A percentile compares a stretch with the other conserved stretches of the same genome.
Conservation (phyloP, 2,113 vertebrate species). For the Toxostoma redivivum region DNA sequence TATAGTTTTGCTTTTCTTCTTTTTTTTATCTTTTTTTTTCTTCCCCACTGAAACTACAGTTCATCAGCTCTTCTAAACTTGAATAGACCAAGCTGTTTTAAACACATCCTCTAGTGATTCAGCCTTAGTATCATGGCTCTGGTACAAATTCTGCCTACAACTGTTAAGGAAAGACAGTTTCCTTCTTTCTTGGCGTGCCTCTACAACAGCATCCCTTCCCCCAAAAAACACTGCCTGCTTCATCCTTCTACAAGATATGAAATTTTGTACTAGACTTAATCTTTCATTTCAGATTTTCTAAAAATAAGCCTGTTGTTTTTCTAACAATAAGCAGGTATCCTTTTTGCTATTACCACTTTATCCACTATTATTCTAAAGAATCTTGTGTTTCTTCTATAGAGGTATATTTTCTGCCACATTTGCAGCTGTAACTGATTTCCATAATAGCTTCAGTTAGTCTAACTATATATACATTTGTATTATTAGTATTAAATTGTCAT, state of each 20-base stretch:
- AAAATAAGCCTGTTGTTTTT: not conserved
- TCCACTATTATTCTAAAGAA: not conserved
- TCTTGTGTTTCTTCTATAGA: not conserved
- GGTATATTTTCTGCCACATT: not conserved
- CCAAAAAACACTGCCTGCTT: conserved; percentile 39
- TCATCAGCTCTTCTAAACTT: conserved; percentile 63
- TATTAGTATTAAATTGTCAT: not conserved
- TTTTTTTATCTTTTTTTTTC: not conserved
- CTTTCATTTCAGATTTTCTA: not conserved
- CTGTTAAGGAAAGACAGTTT: conserved; percentile 65
- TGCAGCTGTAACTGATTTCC: not conserved
- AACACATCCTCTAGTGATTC: conserved; percentile 69
- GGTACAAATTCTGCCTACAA: conserved; percentile 69
- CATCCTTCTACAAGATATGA: not conserved
- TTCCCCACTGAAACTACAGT: conserved; percentile 28
- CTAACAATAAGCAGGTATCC: not conserved
- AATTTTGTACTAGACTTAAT: conserved; percentile 15
- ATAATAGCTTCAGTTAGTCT: not conserved
- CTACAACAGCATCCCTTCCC: conserved; percentile 55
- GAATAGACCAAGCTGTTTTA: conserved; percentile 71
- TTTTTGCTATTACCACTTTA: not conserved
- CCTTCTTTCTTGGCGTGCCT: conserved; percentile 61
- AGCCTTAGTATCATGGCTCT: conserved; percentile 61
- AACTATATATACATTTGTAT: not conserved
- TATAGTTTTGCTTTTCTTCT: not conserved